A percentile compares a stretch with the other conserved stretches of the same genome.
Evolutionary conservation across 1,140 invertebrate species (phyloP).

Genomic region (Whitmania pigra): DNA sequence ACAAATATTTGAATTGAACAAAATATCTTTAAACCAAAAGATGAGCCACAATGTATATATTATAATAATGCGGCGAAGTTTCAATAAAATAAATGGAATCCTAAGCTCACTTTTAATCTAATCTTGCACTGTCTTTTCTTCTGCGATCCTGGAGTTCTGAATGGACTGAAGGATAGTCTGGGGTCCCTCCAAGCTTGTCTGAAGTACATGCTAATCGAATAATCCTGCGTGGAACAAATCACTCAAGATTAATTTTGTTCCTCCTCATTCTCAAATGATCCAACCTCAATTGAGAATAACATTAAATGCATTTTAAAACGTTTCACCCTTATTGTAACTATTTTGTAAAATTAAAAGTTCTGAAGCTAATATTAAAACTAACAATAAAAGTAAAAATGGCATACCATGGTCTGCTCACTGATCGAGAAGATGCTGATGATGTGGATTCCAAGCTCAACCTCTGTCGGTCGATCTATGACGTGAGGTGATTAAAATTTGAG

Average conservation of each 20-base stretch:
- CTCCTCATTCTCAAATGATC: too few relatives aligned
- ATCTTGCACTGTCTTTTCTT: slow-evolving; percentile 42
- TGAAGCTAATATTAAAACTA: too few relatives aligned
- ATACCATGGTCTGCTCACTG: slow-evolving; percentile 27
- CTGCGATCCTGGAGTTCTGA: slow-evolving; percentile 20
- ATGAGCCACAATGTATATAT: too few relatives aligned
- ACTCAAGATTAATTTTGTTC: background rate
- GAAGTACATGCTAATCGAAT: slow-evolving; percentile 38
- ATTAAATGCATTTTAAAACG: too few relatives aligned
- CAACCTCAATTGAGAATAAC: too few relatives aligned
- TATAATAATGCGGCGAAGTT: too few relatives aligned
- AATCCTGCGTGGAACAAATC: slow-evolving; percentile 32
- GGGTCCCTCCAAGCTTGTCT: slow-evolving; percentile 38
- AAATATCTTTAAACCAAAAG: too few relatives aligned
- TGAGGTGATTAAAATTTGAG: background rate
- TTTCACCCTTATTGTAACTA: too few relatives aligned
- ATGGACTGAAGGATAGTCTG: slow-evolving; percentile 28
- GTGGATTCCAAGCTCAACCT: slow-evolving; percentile 25
- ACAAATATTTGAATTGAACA: too few relatives aligned
- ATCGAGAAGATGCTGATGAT: slow-evolving; percentile 26
- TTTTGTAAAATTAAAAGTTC: too few relatives aligned
- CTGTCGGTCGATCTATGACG: slow-evolving; percentile 15
- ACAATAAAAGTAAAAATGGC: background rate
- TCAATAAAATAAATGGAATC: too few relatives aligned
- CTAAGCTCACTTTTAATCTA: too few relatives aligned